A percentile compares a stretch with the other conserved stretches of the same genome.
These are phyloP conservation scores for Ephestia elutella DNA, from an alignment of 1,140 invertebrate species.

Conservation along the genomic window DNA sequence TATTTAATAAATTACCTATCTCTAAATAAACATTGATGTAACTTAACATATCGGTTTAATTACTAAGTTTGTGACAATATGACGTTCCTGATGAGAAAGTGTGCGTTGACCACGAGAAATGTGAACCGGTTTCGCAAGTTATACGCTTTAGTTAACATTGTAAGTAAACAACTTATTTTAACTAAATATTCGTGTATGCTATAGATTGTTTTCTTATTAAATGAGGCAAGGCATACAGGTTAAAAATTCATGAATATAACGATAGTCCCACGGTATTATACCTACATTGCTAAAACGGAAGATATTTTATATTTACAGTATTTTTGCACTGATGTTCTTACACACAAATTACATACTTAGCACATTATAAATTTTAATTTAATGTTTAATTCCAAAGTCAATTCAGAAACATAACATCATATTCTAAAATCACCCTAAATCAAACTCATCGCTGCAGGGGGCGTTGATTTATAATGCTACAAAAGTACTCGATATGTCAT, in stretches of 20 bases:
- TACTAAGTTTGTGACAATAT: conserved; percentile 29
- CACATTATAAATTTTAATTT: too few relatives aligned
- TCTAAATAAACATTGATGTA: neutral
- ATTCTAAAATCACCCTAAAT: too few relatives aligned
- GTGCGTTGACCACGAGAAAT: conserved; percentile 36
- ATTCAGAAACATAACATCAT: too few relatives aligned
- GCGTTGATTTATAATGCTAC: neutral
- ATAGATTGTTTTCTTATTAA: neutral
- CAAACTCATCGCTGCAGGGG: too few relatives aligned
- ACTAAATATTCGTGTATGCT: neutral
- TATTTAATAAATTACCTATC: neutral
- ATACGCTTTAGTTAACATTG: conserved; percentile 26
- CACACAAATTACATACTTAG: too few relatives aligned
- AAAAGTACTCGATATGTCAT: neutral
- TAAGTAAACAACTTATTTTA: conserved; percentile 31
- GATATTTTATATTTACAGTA: too few relatives aligned
- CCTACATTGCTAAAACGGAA: too few relatives aligned
- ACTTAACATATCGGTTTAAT: neutral
- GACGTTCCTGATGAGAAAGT: conserved; percentile 45
- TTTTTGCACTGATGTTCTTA: too few relatives aligned
- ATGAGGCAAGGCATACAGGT: too few relatives aligned
- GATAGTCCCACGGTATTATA: too few relatives aligned
- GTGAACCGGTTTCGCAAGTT: conserved; percentile 34
- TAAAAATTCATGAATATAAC: too few relatives aligned
- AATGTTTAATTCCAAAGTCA: too few relatives aligned